Evolutionary conservation across 2,797 vertebrate species (phyloP), one percentile per base, ranked within the genome.

Genomic region (Rhinatrema bivittatum): DNA sequence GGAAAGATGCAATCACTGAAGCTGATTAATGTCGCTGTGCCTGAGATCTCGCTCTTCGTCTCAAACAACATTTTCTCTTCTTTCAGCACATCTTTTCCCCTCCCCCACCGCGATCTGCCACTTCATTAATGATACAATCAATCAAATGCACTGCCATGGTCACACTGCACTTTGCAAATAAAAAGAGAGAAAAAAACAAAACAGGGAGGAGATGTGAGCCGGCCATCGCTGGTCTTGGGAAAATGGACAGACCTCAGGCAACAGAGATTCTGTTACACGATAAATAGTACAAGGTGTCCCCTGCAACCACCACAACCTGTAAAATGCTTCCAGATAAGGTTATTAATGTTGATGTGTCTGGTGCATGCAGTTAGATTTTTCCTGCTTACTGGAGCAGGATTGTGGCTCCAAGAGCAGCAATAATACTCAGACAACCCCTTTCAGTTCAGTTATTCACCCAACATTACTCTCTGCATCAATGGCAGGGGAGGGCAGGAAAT

Each of bases 21-120:
- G n/a, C n/a, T n/a, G n/a, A 3, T 0, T 2, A 15, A 38, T 36
- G 38, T 44, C 29, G 43, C 16, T 21, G 34, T 16, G 33, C 40
- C 39, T 16, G 30, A 4, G 5, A 1, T 4, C 10, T n/a, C n/a
- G n/a, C n/a, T n/a, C n/a, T n/a, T n/a, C n/a, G n/a, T n/a, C n/a
- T n/a, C n/a, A n/a, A n/a, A n/a, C n/a, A n/a, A n/a, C n/a, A n/a
- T n/a, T n/a, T n/a, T n/a, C n/a, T n/a, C n/a, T n/a, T n/a, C n/a
- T n/a, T n/a, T n/a, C 29, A 29, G 25, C 17, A 5, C 5, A 24
- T 27, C 16, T 13, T 10, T 48, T 59, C 49, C 56, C 52, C 53
- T 50, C 58, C 51, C 32, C 24, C 58, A 62, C 42, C 53, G 15
- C 40, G 40, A 39, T 18, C 50, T 33, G 12, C 42, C 51, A 33